Percentiles rank a stretch among this genome's conserved stretches.
phyloP scores from a whole-genome alignment of 2,888 invertebrate species.

The Ceratothoa steindachneri region DNA sequence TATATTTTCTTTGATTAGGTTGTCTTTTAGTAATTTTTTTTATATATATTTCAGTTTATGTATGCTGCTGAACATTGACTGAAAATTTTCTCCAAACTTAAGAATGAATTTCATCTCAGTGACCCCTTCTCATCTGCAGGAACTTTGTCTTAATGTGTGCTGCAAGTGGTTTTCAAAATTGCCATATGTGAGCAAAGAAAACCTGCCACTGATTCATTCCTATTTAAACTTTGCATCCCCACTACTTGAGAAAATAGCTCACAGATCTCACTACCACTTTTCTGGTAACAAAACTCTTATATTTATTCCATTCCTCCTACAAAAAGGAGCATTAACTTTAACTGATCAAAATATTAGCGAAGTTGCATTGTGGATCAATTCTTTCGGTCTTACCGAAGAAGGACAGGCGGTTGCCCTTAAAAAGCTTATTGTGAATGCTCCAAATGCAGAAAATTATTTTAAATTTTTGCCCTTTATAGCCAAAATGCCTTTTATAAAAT shows the following conservation, averaged over 20 bases:
- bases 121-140: not conserved
- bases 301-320: conserved; percentile 29
- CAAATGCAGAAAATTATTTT: conserved; percentile 18
- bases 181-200: not conserved
- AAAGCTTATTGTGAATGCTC: conserved; percentile 25
- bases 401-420: not conserved
- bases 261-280: conserved; percentile 20
- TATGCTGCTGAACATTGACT: too few species aligned
- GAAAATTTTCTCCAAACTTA: too few species aligned
- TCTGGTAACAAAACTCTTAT: conserved; percentile 19
- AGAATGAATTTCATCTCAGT: not conserved
- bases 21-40: too few species aligned
- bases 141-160: not conserved
- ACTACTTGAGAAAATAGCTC: conserved; percentile 17
- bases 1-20: too few species aligned
- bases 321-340: conserved; percentile 26
- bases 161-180: not conserved
- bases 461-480: conserved; percentile 26
- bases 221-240: conserved; percentile 28
- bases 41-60: too few species aligned
- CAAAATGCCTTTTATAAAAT: conserved; percentile 15
- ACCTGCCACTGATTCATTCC: not conserved
- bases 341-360: conserved; percentile 22
- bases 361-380: conserved; percentile 4
- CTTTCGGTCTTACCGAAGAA: too few species aligned